phyloP scores from a whole-genome alignment of 2,113 vertebrate genomes.

The Parotia lawesii region DNA sequence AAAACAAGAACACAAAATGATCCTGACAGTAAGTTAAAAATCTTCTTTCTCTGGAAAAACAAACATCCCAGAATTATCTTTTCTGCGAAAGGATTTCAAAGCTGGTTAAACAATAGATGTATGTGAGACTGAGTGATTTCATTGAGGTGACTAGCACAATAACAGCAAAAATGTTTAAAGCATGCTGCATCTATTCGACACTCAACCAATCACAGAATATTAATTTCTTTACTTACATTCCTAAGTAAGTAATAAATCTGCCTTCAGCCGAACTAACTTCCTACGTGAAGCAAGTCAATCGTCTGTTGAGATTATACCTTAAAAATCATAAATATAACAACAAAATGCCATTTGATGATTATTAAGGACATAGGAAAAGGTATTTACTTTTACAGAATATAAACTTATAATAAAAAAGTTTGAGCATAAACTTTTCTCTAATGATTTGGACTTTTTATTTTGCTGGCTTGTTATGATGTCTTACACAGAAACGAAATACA shows the following conservation, averaged over 20 bases:
- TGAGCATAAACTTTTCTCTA: background rate
- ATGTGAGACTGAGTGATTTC: background rate
- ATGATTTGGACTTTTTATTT: background rate
- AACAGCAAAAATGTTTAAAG: background rate
- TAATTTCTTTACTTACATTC: background rate
- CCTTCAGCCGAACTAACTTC: background rate
- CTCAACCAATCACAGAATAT: background rate
- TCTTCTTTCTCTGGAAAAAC: background rate
- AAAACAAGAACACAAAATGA: background rate
- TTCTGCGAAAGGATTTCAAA: background rate
- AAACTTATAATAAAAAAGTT: background rate
- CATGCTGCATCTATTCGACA: background rate
- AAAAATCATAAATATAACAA: background rate
- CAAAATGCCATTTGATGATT: background rate
- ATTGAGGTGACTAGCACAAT: background rate
- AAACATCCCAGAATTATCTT: background rate
- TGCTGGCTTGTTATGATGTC: background rate
- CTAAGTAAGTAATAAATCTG: background rate
- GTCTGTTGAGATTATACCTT: background rate
- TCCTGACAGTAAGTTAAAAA: background rate
- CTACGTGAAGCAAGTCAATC: background rate
- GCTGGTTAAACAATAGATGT: constrained; percentile 1
- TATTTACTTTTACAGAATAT: background rate
- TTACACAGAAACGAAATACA: background rate
- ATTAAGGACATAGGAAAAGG: background rate